Percentiles rank a stretch among this genome's conserved stretches.
Evolutionary conservation across 2,797 vertebrate species (phyloP).

Genomic region (Loriculus beryllinus): DNA sequence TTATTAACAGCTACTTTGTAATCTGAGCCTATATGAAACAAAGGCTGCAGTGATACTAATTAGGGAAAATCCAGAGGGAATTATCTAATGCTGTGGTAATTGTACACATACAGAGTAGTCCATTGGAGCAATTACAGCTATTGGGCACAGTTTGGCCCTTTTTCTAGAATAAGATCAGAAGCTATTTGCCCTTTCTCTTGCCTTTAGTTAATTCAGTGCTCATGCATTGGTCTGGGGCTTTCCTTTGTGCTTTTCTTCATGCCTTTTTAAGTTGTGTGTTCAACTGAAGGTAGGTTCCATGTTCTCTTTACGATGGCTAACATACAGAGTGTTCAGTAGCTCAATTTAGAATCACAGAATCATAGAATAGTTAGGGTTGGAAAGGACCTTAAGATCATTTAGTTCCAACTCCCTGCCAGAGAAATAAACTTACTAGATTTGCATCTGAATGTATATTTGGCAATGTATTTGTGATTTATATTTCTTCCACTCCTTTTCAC

Average conservation of each 20-base stretch:
- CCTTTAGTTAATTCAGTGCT: background rate
- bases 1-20: background rate
- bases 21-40: background rate
- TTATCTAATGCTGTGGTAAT: background rate
- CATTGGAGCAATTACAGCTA: background rate
- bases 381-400: background rate
- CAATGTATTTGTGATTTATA: background rate
- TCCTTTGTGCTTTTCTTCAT: background rate
- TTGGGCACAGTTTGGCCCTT: background rate
- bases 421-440: background rate
- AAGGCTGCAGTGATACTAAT: background rate
- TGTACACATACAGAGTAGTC: background rate
- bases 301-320: background rate
- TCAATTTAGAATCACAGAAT: background rate
- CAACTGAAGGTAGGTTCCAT: background rate
- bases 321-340: background rate
- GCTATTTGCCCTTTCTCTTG: background rate
- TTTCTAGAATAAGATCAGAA: background rate
- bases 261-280: background rate
- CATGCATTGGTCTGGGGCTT: background rate
- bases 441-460: background rate
- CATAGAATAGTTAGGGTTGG: background rate
- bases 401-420: background rate
- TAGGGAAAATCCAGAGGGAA: background rate
- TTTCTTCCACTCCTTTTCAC: background rate